phyloP scores from a whole-genome alignment of 2,797 vertebrate genomes.

The Enteromius argenteus region DNA sequence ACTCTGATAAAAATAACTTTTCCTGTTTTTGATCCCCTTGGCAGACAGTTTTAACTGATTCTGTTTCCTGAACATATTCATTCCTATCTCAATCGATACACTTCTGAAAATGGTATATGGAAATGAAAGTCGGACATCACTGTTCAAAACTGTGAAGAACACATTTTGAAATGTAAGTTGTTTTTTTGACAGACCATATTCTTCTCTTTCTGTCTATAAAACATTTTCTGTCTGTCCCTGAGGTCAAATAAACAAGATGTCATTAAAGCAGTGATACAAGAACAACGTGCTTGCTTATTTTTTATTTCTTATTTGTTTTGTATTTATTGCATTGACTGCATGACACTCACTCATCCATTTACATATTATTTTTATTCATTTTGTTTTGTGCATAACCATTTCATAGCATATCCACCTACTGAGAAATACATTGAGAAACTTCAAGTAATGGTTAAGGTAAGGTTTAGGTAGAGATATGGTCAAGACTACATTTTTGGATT shows the following conservation, averaged over 20 bases:
- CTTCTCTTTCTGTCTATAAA: background rate
- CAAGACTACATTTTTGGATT: too few relatives aligned
- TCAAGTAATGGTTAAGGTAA: too few relatives aligned
- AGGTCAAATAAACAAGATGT: background rate
- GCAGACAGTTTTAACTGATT: slow-evolving; percentile 9
- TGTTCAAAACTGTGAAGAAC: background rate
- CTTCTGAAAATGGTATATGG: background rate
- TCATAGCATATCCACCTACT: background rate
- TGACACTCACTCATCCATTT: too few relatives aligned
- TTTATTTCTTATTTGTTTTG: too few relatives aligned
- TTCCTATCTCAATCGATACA: slow-evolving; percentile 25
- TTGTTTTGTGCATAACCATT: background rate
- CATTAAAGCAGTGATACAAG: background rate
- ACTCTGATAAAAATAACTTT: slow-evolving; percentile 31
- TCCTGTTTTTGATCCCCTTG: slow-evolving; percentile 14
- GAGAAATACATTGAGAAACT: background rate
- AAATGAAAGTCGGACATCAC: background rate
- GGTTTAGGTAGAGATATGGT: too few relatives aligned
- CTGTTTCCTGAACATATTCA: slow-evolving; percentile 27
- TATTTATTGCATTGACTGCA: too few relatives aligned
- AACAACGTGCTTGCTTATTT: background rate
- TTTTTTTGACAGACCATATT: background rate
- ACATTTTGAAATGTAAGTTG: background rate
- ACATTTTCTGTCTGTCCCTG: background rate
- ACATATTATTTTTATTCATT: background rate